Percentiles rank a stretch among this genome's conserved stretches.
These are phyloP conservation scores for Dryocosmus kuriphilus DNA, from an alignment of 2,888 invertebrate species.

Conservation along the genomic window DNA sequence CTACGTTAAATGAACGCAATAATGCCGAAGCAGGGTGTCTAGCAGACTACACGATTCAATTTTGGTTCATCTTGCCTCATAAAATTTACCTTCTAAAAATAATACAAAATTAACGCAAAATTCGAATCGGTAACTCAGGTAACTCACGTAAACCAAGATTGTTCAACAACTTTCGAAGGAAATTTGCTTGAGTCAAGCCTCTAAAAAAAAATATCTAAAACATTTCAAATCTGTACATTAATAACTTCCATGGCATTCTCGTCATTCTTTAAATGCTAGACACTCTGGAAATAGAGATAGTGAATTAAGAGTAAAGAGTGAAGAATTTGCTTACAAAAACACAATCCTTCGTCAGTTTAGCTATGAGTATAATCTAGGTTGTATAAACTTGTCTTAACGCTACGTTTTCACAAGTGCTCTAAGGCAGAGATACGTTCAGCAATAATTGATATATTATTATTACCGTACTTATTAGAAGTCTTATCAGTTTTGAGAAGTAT, in stretches of 20 bases:
- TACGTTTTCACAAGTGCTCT: conserved; percentile 22
- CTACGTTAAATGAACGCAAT: conserved; percentile 20
- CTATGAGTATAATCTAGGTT: conserved; percentile 24
- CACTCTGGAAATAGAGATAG: conserved; percentile 8
- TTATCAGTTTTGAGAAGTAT: conserved; percentile 31
- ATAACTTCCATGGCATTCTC: background rate
- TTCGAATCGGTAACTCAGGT: background rate
- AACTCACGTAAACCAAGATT: background rate
- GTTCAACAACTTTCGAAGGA: conserved; percentile 12
- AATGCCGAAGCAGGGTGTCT: conserved; percentile 27
- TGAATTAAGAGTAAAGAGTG: conserved; percentile 9
- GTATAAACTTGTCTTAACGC: conserved; percentile 32
- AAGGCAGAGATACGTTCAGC: conserved; percentile 29
- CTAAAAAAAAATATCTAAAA: background rate
- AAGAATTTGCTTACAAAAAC: conserved; percentile 4
- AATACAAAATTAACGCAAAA: conserved; percentile 17
- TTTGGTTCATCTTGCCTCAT: background rate
- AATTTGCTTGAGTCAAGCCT: background rate
- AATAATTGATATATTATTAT: conserved; percentile 31
- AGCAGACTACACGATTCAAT: background rate
- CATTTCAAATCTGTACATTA: background rate
- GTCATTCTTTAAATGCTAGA: conserved; percentile 37
- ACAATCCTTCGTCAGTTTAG: conserved; percentile 14
- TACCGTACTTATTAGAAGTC: conserved; percentile 25
- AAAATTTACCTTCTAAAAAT: background rate